Evolutionary conservation across 35 echinoderm and acorn worm genomes (phyloP).

Genomic region (Anneissia japonica): DNA sequence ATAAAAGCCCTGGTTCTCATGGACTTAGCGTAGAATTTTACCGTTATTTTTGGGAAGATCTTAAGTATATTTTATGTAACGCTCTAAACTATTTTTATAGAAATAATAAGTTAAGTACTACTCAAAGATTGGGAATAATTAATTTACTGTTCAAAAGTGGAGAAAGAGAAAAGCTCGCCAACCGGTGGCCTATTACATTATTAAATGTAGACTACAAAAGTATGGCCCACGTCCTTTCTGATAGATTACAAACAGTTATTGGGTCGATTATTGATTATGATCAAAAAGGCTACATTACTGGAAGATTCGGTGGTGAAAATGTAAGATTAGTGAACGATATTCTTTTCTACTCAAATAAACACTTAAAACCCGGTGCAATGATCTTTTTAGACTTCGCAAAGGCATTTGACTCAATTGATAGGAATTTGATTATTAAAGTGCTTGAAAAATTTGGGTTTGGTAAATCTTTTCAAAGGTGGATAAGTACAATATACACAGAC

Average conservation of each 20-base stretch:
- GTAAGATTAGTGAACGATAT: background rate
- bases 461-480: background rate
- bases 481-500: background rate
- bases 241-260: background rate
- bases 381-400: background rate
- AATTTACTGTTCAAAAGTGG: background rate
- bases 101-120: background rate
- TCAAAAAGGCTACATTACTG: background rate
- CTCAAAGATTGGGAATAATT: background rate
- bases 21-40: background rate
- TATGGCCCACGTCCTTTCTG: background rate
- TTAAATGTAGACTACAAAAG: background rate
- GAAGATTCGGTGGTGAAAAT: background rate
- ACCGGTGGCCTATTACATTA: background rate
- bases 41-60: background rate
- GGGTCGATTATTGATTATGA: background rate
- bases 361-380: background rate
- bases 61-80: background rate
- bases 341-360: background rate
- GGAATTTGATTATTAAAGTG: background rate
- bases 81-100: background rate
- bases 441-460: background rate
- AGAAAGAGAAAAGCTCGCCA: background rate
- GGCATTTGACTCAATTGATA: background rate
- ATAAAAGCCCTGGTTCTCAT: background rate